phyloP scores from a whole-genome alignment of 1,140 invertebrate species.

The Phymastichus coffea region DNA sequence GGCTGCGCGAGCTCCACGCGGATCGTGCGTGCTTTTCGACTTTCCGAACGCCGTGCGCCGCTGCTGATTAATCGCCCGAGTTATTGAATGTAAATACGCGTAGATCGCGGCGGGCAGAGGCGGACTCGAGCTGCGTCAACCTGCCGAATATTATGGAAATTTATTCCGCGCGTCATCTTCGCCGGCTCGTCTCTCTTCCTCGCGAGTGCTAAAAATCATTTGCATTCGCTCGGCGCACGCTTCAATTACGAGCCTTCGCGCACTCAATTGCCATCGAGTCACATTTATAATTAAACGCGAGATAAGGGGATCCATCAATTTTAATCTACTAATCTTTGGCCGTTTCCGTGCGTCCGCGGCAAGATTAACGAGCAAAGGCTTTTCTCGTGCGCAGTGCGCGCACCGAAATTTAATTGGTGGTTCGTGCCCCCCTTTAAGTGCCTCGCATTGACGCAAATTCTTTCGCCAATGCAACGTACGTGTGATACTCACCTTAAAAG shows the following conservation, averaged over 20 bases:
- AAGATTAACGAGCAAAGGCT: no score
- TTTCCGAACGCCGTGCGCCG: no score
- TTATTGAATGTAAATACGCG: conserved; percentile 14
- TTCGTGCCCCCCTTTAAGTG: no score
- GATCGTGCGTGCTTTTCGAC: no score
- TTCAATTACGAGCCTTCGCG: conserved; percentile 11
- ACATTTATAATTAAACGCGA: conserved; percentile 2
- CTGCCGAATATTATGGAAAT: conserved; percentile 51
- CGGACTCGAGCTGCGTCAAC: conserved; percentile 44
- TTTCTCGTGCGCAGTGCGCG: no score
- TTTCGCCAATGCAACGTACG: no score
- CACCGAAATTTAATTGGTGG: no score
- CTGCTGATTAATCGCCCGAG: conserved; percentile 3
- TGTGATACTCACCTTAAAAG: no score
- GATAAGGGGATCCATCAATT: background rate
- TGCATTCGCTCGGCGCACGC: conserved; percentile 8
- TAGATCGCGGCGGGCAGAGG: no score
- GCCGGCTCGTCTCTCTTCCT: background rate
- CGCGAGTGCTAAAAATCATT: conserved; percentile 22
- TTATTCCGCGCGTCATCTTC: conserved; percentile 41
- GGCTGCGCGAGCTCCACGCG: no score
- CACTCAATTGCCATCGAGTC: conserved; percentile 3
- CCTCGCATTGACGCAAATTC: no score
- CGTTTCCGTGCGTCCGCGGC: no score
- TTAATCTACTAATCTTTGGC: background rate